These are phyloP conservation scores for Leptinotarsa undecemlineata DNA, from an alignment of 1,140 invertebrate species.

Conservation along the genomic window DNA sequence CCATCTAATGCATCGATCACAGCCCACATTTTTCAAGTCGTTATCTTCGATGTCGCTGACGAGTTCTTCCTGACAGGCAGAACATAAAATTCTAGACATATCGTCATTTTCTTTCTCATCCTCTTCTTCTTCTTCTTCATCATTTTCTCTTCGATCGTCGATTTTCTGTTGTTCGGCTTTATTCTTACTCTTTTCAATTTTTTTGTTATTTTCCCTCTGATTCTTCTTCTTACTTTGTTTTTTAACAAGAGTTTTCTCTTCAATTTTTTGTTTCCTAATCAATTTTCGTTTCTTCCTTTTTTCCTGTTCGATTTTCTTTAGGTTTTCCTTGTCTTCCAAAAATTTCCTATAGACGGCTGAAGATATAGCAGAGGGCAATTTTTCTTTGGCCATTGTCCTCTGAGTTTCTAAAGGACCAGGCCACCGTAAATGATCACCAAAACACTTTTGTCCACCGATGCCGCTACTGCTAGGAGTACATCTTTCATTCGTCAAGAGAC, in stretches of 20 bases:
- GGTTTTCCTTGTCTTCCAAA: conserved; percentile 1
- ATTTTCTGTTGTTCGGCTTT: conserved; percentile 8
- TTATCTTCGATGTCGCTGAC: conserved; percentile 25
- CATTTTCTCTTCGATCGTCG: background rate
- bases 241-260: background rate
- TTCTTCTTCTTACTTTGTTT: background rate
- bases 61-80: conserved; percentile 16
- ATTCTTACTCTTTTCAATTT: background rate
- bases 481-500: conserved; percentile 3
- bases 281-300: background rate
- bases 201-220: background rate
- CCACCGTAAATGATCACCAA: background rate
- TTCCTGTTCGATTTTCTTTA: conserved; percentile 1
- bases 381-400: conserved; percentile 2
- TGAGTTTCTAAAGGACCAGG: background rate
- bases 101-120: conserved; percentile 1
- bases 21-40: conserved; percentile 25
- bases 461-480: background rate
- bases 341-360: background rate
- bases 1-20: conserved; percentile 22
- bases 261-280: background rate
- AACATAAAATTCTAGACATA: conserved; percentile 13
- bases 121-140: background rate
- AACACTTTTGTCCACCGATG: background rate
- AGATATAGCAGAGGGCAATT: conserved; percentile 5